A percentile compares a stretch with the other conserved stretches of the same genome.
Evolutionary conservation across 2,888 invertebrate genomes (phyloP).

Genomic region (Pheosia gnoma): DNA sequence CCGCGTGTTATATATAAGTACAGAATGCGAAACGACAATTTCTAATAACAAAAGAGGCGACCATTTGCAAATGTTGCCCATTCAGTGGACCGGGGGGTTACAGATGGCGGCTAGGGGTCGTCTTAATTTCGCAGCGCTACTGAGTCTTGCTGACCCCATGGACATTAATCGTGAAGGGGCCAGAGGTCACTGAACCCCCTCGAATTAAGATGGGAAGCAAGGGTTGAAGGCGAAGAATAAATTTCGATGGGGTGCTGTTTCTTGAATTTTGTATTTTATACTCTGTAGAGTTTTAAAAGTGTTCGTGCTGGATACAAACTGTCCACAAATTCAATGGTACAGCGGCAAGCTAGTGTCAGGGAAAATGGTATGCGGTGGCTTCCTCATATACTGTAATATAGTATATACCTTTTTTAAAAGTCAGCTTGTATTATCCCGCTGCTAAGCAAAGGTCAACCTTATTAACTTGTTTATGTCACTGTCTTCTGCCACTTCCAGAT

Average conservation of each 20-base stretch:
- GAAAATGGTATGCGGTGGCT: no score
- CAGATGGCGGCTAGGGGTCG: conserved; percentile 70
- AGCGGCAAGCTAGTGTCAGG: no score
- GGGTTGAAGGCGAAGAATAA: conserved; percentile 62
- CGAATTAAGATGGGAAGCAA: conserved; percentile 73
- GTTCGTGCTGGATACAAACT: background rate
- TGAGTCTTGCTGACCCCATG: conserved; percentile 76
- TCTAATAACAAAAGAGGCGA: conserved; percentile 48
- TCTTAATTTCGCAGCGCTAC: conserved; percentile 81
- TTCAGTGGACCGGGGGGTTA: conserved; percentile 54
- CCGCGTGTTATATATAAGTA: background rate
- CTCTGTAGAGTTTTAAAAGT: background rate
- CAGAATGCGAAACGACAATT: conserved; percentile 43
- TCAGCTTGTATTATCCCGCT: no score
- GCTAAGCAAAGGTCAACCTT: no score
- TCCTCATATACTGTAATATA: no score
- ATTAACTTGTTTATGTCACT: no score
- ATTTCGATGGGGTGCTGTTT: background rate
- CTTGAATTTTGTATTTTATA: conserved; percentile 3
- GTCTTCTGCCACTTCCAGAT: no score
- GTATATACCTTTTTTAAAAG: no score
- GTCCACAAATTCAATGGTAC: no score
- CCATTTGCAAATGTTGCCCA: conserved; percentile 45
- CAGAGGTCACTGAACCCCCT: conserved; percentile 67
- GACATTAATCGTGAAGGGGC: conserved; percentile 79